Evolutionary conservation across 1,140 invertebrate genomes (phyloP).

Genomic region (Alviniconcha marisindica): DNA sequence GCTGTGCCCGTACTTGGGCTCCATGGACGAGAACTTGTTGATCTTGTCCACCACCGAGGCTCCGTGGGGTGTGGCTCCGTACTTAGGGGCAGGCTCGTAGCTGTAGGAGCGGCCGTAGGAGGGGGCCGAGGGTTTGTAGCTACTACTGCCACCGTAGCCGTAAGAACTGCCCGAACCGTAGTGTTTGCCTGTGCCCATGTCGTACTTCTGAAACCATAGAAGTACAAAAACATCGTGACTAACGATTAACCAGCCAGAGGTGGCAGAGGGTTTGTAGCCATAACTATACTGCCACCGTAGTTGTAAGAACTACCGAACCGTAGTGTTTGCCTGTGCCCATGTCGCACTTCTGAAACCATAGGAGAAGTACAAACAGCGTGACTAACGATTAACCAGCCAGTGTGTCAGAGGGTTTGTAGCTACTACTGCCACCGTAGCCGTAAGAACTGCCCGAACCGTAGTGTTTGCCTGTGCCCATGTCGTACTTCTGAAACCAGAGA

Average conservation of each 20-base stretch:
- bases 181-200: constrained; percentile 54
- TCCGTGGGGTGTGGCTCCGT: constrained; percentile 5
- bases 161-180: constrained; percentile 47
- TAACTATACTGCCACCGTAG: constrained; percentile 41
- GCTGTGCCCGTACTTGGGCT: constrained; percentile 40
- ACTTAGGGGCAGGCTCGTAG: constrained; percentile 48
- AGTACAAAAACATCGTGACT: not conserved
- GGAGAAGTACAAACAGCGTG: not conserved
- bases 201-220: constrained; percentile 45
- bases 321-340: constrained; percentile 55
- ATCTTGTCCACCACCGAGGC: constrained; percentile 54
- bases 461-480: constrained; percentile 54
- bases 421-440: constrained; percentile 42
- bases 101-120: constrained; percentile 52
- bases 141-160: constrained; percentile 42
- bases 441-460: constrained; percentile 47
- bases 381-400: no score
- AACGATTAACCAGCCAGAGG: no score
- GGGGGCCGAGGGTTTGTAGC: constrained; percentile 50
- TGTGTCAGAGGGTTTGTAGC: constrained; percentile 48
- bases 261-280: constrained; percentile 48
- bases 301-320: constrained; percentile 41
- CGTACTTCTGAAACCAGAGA: constrained; percentile 45
- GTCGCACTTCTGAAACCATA: constrained; percentile 45
- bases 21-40: constrained; percentile 53